phyloP scores from a whole-genome alignment of 2,113 vertebrate genomes.

The Microtus oregoni region DNA sequence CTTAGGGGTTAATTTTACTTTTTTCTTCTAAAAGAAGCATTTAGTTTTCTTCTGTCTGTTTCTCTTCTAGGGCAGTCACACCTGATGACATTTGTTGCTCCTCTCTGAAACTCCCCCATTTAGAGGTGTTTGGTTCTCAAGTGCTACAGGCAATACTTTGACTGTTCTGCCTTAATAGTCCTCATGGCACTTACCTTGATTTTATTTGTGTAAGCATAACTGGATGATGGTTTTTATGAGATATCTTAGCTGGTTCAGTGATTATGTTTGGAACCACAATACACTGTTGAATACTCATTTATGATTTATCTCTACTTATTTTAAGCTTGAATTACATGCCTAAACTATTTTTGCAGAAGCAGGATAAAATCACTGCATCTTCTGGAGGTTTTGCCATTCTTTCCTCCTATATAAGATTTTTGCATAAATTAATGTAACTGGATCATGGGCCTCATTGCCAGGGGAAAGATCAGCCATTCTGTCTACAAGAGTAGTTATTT shows the following conservation, averaged over 20 bases:
- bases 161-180: not conserved
- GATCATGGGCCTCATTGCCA: constrained; percentile 8
- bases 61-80: constrained; percentile 15
- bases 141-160: not conserved
- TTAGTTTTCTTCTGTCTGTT: constrained; percentile 56
- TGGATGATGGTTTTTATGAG: constrained; percentile 16
- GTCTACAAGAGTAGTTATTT: constrained; percentile 14
- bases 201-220: constrained; percentile 26
- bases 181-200: constrained; percentile 28
- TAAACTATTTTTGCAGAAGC: constrained; percentile 59
- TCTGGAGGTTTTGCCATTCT: constrained; percentile 49
- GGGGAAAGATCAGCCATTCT: constrained; percentile 40
- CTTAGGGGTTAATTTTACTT: constrained; percentile 55
- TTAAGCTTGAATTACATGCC: constrained; percentile 23
- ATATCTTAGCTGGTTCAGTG: not conserved
- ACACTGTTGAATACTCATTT: constrained; percentile 19
- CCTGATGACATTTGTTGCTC: constrained; percentile 10
- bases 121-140: constrained; percentile 25
- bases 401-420: constrained; percentile 52
- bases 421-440: constrained; percentile 32
- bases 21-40: constrained; percentile 45
- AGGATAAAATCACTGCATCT: constrained; percentile 46
- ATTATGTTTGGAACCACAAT: constrained; percentile 17
- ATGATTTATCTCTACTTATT: not conserved
- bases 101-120: constrained; percentile 33